Base-by-base conservation (phyloP, 2,113 vertebrate species). In the Patagioenas fasciata region DNA sequence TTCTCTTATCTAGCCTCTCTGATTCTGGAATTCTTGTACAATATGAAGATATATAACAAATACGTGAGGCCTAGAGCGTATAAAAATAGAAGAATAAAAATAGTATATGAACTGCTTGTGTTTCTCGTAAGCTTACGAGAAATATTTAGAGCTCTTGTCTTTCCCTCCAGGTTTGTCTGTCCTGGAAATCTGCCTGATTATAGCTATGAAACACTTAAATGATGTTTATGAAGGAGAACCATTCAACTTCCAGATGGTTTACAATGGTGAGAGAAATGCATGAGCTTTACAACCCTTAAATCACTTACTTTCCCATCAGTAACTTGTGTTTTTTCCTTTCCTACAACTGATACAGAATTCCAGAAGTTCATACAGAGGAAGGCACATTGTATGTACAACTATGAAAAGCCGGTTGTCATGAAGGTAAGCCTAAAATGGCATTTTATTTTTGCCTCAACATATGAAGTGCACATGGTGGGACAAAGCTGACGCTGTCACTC, bases 201-300 rank as follows among this genome's bases (percentile, higher is more conserved):
- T 99, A 74, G 99, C 99, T 82, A 99, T 99, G 99, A 99, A 99
- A 91, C 99, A 99, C 97, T 97, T 99, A 77, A 99, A 99, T 25
- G 99, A 99, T 32, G 97, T 99, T 78, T 99, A 99, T 11, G 98
- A 99, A 48, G 99, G 99, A 50, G 99, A 99, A 50, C 99, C 99
- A 0, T 99, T 99, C 96, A 99, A 99, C 96, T 99, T 99, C 95
- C 99, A 99, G 86, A 99, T 99, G 99, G 99, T 99, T 78, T 98
- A 99, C 97, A 99, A 99, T 4, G 99, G 99, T 99, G 93, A 98
- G 97, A 74, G 95, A 58, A 78, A 7, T 8, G 26, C 79, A 23
- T 2, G 17, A 48, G 4, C 42, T 29, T 23, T 1, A 4, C 48
- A 6, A 3, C 2, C 17, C 6, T 32, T 9, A 0, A 29, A 3